Evolutionary conservation across 2,113 vertebrate genomes (phyloP), one percentile per base, ranked within the genome.

Genomic region (Macaca fascicularis): DNA sequence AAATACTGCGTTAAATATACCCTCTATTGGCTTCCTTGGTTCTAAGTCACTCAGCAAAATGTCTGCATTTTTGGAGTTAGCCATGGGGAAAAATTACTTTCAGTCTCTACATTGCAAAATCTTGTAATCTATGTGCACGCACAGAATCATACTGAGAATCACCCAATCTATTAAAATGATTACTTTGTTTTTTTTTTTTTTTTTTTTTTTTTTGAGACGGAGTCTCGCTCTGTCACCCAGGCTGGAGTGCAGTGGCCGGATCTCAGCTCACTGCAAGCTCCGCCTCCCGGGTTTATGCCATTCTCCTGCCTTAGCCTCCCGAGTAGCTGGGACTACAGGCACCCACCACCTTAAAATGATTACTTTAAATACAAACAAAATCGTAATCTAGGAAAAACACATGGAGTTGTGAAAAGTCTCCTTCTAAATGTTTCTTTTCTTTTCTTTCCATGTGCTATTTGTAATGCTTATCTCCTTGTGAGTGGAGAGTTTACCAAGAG

Each of bases 21-120:
- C 78, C 0, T 1, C 38, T 45, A 20, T 61, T 79, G 27, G 48
- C 2, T 35, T 81, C 75, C 91, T 74, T 90, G 81, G 89, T 96
- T 87, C 88, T 92, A 85, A 80, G 16, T 86, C 86, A 61, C 97
- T 69, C 70, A 84, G 90, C 57, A 16, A 55, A 87, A 40, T 88
- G 76, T 84, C 95, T 97, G 75, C 20, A 97, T 90, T 95, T 52
- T 50, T 93, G 82, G 72, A 90, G 64, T 93, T 85, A 96, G 22
- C 72, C 94, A 27, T 55, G 64, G 38, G 87, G 75, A 64, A 84
- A 30, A 82, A 13, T 85, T 25, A 82, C 25, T 97, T 94, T 81
- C 89, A 50, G 19, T 48, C 5, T 69, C 48, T 32, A 32, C 0
- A 23, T 19, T 72, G 20, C 6, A 79, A 38, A 82, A 27, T 8